Conservation (phyloP, 2,113 vertebrate genomes). For the Callaeas wilsoni region DNA sequence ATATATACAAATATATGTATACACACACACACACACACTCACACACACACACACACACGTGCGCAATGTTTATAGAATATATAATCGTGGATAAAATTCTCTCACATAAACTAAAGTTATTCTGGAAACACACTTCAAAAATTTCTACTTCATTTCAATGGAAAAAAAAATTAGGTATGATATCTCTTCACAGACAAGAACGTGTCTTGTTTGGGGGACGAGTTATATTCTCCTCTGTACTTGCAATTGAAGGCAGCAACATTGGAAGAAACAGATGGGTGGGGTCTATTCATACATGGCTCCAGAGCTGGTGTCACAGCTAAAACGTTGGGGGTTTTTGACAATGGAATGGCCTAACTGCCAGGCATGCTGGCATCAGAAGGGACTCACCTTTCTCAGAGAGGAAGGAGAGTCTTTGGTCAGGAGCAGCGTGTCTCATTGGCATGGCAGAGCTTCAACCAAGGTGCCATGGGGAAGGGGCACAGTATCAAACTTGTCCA, state of each 20-base stretch:
- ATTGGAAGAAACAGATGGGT: neutral
- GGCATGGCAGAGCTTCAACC: neutral
- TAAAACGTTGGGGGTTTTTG: neutral
- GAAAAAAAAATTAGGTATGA: neutral
- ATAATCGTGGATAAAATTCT: neutral
- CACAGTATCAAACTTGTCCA: neutral
- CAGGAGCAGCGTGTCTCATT: fast-evolving
- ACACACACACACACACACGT: fast-evolving
- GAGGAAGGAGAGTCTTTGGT: neutral
- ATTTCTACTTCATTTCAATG: neutral
- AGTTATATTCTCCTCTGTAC: neutral
- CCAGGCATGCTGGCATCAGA: neutral
- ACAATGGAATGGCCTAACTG: neutral
- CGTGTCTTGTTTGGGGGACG: neutral
- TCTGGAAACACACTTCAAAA: neutral
- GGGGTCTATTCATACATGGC: neutral
- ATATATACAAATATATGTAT: neutral
- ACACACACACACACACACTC: fast-evolving
- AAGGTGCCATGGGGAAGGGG: no score
- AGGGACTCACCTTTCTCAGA: neutral
- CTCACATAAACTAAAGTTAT: neutral
- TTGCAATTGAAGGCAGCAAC: neutral
- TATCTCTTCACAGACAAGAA: neutral
- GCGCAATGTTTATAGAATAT: neutral
- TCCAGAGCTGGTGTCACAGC: neutral